Evolutionary conservation across 2,888 invertebrate genomes (phyloP), one percentile per base, ranked within the genome.

Genomic region (Phlogophora meticulosa): DNA sequence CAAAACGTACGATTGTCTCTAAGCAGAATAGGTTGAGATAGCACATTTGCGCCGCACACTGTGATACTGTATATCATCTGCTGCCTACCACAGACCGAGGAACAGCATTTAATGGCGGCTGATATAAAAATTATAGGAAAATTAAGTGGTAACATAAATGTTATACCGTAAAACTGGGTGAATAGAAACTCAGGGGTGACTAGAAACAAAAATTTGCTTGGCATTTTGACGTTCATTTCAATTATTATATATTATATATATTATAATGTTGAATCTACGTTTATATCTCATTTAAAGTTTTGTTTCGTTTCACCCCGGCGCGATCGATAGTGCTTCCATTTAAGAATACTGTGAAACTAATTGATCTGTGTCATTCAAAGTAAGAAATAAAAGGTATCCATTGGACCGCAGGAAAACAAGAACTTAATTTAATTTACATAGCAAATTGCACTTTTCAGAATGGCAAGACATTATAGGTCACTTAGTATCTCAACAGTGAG

Each of bases 11-110:
- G 86, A 90, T 90, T 91, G 91, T 89, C 87, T 90, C 77, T 84
- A 83, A 88, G 86, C 85, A 88, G 86, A 89, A 88, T 85, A 84
- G 85, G 84, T 76, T 78, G 79, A 90, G 91, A 90, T 92, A 91
- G 84, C 91, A 89, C 91, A 91, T 92, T 92, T 86, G 89, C 90
- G 88, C 88, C 85, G 84, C 85, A 85, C 87, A 78, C 81, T 81
- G 83, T 88, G 91, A 91, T 92, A 90, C 89, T 86, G 86, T 90
- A 88, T 90, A 91, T 93, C 92, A 92, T 91, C 90, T 89, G 86
- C 82, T 80, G 60, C 58, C 55, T 36, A 20, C 57, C 78, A 83
- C 76, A 91, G 91, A 88, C 48, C 55, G 11, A 51, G 11, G 43
- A 72, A 74, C 9, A 5, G 4, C 24, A 42, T 40, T 38, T n/a